These are phyloP conservation scores for Octodonta nipae DNA, from an alignment of 2,888 invertebrate genomes.

Conservation along the genomic window DNA sequence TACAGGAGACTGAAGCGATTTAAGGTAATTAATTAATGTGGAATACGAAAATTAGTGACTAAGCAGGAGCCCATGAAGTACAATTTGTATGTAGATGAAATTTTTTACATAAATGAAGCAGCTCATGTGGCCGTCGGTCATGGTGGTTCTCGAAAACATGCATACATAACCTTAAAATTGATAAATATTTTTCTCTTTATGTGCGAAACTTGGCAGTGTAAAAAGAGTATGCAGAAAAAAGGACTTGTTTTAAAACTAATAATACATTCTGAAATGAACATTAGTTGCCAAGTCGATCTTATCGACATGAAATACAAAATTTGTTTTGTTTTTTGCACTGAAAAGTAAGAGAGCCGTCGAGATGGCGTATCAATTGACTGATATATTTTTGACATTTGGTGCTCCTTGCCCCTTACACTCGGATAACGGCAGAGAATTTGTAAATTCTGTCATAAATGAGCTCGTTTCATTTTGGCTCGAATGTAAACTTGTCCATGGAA, in stretches of 20 bases:
- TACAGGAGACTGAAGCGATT: no score
- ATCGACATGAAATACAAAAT: constrained; percentile 32
- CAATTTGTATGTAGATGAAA: no score
- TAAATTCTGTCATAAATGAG: constrained; percentile 17
- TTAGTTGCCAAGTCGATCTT: constrained; percentile 28
- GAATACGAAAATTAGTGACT: no score
- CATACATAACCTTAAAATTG: constrained; percentile 20
- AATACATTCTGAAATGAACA: constrained; percentile 18
- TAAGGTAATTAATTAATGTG: no score
- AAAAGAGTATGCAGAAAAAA: constrained; percentile 7
- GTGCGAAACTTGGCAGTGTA: constrained; percentile 6
- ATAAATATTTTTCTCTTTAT: no score
- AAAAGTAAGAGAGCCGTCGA: constrained; percentile 25
- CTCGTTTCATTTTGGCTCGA: constrained; percentile 17
- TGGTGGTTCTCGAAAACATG: constrained; percentile 18
- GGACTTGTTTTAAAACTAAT: constrained; percentile 14
- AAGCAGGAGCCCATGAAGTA: no score
- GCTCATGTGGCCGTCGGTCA: constrained; percentile 18
- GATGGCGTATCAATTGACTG: constrained; percentile 25
- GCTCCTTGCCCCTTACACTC: constrained; percentile 27
- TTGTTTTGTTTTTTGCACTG: constrained; percentile 27
- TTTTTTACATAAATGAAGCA: no score
- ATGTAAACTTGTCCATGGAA: constrained; percentile 26
- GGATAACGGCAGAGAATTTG: constrained; percentile 27
- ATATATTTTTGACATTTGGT: constrained; percentile 30